A percentile compares a stretch with the other conserved stretches of the same genome.
These are phyloP conservation scores for Peromyscus californicus DNA, from an alignment of 2,113 vertebrate species.

Conservation along the genomic window DNA sequence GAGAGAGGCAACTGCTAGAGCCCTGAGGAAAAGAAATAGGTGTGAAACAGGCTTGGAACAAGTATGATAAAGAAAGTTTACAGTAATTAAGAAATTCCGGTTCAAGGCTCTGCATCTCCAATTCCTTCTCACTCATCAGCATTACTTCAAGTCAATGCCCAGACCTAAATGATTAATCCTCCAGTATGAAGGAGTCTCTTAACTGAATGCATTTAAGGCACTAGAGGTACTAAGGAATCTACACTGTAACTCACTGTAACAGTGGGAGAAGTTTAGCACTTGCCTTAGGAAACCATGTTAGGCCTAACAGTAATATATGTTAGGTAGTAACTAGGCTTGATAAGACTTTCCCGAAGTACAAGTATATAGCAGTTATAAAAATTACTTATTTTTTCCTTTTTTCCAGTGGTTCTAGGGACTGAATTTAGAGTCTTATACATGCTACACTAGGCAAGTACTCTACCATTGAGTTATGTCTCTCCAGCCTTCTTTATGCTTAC, in stretches of 20 bases:
- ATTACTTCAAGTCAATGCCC: not conserved
- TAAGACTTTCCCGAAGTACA: slow-evolving; percentile 27
- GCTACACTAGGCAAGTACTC: not conserved
- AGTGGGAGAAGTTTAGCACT: not conserved
- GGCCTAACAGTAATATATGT: not conserved
- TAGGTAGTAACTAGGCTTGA: not conserved
- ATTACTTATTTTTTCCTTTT: not conserved
- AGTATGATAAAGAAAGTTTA: not conserved
- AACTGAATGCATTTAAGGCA: not conserved
- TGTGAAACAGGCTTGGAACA: not conserved
- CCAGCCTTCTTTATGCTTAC: not conserved
- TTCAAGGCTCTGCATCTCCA: not conserved
- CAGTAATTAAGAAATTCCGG: not conserved
- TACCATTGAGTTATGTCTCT: not conserved
- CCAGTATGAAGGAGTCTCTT: not conserved
- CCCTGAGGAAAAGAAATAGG: not conserved
- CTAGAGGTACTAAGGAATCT: not conserved
- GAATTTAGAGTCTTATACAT: not conserved
- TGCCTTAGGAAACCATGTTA: slow-evolving; percentile 41
- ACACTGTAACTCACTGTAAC: not conserved
- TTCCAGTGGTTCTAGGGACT: not conserved
- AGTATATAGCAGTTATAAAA: not conserved
- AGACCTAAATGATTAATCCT: not conserved
- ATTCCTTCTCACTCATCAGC: not conserved
- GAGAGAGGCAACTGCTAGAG: not conserved